These are phyloP conservation scores for Spheniscus mendiculus DNA, from an alignment of 2,113 vertebrate species.

Conservation along the genomic window DNA sequence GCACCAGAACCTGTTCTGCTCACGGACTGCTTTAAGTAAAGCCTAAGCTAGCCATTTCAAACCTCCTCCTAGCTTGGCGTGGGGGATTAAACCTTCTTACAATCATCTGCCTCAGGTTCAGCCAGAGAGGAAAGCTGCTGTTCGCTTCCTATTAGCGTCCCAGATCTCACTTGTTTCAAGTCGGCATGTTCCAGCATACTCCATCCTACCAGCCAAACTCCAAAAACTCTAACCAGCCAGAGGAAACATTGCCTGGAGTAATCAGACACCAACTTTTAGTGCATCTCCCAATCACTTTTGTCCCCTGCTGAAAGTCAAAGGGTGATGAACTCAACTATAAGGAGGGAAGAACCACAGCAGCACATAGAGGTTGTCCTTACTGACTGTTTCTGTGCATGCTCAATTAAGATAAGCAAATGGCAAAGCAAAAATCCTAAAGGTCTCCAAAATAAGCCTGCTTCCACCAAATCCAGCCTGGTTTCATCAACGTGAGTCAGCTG, in stretches of 20 bases:
- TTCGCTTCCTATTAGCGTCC: slow-evolving; percentile 9
- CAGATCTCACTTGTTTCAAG: slow-evolving; percentile 17
- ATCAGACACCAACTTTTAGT: neutral
- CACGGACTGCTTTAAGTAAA: neutral
- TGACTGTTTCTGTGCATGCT: neutral
- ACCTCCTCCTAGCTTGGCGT: neutral
- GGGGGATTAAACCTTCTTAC: neutral
- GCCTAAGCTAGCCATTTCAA: neutral
- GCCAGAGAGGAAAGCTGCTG: neutral
- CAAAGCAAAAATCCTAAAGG: neutral
- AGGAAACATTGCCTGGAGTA: neutral
- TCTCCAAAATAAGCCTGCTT: neutral
- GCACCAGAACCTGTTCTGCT: neutral
- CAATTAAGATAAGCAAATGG: neutral
- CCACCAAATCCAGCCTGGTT: neutral
- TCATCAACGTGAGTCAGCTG: neutral
- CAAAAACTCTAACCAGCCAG: neutral
- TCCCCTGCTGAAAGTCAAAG: slow-evolving; percentile 2
- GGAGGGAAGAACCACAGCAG: neutral
- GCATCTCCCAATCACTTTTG: neutral
- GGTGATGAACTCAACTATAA: neutral
- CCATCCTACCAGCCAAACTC: neutral
- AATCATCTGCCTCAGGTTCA: neutral
- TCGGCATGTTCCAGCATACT: neutral
- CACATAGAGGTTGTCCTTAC: neutral